A percentile compares a stretch with the other conserved stretches of the same genome.
Conservation (phyloP, 2,113 vertebrate genomes). For the Oncorhynchus tshawytscha region DNA sequence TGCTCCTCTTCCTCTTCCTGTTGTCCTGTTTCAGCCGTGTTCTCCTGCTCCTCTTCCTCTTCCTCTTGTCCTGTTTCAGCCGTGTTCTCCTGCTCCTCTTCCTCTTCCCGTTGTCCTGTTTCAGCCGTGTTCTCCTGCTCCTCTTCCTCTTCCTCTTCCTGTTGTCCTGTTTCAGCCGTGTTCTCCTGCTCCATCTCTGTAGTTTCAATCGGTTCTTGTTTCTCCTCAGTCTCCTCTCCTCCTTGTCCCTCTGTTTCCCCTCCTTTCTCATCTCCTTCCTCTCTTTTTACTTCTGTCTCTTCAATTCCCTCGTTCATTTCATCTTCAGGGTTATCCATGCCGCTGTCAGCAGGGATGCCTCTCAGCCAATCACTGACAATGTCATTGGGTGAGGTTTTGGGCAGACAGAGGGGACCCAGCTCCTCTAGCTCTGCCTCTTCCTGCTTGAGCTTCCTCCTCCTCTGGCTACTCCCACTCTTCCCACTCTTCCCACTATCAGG, state of each 20-base stretch:
- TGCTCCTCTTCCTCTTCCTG: too few species aligned
- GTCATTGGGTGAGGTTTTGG: constrained; percentile 81
- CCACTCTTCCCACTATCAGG: constrained; percentile 43
- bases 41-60: too few species aligned
- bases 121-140: too few species aligned
- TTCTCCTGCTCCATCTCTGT: constrained; percentile 5
- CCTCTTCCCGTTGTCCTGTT: too few species aligned
- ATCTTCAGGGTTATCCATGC: constrained; percentile 65
- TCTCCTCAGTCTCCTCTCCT: background rate
- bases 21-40: too few species aligned
- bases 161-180: constrained; percentile 8
- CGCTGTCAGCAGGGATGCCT: constrained; percentile 79
- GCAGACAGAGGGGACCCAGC: constrained; percentile 74
- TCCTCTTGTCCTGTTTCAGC: too few species aligned
- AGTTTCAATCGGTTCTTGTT: background rate
- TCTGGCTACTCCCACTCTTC: constrained; percentile 42
- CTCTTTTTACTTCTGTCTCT: constrained; percentile 7
- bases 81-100: too few species aligned
- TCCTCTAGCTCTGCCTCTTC: constrained; percentile 1
- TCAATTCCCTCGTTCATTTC: constrained; percentile 46
- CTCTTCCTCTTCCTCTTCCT: constrained; percentile 11
- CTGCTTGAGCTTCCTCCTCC: constrained; percentile 26
- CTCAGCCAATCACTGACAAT: constrained; percentile 87
- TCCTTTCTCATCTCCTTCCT: constrained; percentile 24
- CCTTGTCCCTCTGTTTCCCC: background rate